A percentile compares a stretch with the other conserved stretches of the same genome.
Conservation (phyloP, 2,113 vertebrate genomes). For the Oplegnathus fasciatus region DNA sequence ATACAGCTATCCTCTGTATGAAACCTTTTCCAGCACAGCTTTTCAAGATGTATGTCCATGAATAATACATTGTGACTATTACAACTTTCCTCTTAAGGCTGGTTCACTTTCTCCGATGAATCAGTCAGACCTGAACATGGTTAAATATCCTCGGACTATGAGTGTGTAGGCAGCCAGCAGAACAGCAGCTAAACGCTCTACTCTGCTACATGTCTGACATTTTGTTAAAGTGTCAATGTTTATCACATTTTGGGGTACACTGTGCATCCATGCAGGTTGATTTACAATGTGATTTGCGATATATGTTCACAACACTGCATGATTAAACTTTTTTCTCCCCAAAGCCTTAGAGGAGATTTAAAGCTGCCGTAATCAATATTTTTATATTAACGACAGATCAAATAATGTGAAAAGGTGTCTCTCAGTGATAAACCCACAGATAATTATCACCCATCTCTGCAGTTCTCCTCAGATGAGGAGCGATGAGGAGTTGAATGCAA, state of each 20-base stretch:
- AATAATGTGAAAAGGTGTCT: constrained; percentile 12
- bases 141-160: constrained; percentile 17
- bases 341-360: constrained; percentile 10
- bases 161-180: neutral
- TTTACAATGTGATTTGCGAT: constrained; percentile 23
- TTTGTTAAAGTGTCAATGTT: constrained; percentile 14
- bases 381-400: constrained; percentile 38
- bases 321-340: constrained; percentile 16
- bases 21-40: constrained; percentile 26
- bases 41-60: constrained; percentile 43
- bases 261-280: neutral
- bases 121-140: constrained; percentile 28
- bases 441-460: neutral
- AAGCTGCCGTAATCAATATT: constrained; percentile 34
- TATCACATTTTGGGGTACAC: neutral
- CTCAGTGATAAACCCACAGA: neutral
- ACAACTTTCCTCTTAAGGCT: constrained; percentile 31
- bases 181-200: neutral
- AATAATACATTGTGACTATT: constrained; percentile 43
- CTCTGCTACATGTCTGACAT: constrained; percentile 1
- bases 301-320: constrained; percentile 1
- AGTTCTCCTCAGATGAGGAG: neutral
- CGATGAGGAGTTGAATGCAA: neutral
- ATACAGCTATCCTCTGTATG: constrained; percentile 18
- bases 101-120: constrained; percentile 16